These are phyloP conservation scores for Myathropa florea DNA, from an alignment of 2,888 invertebrate species.

Conservation along the genomic window DNA sequence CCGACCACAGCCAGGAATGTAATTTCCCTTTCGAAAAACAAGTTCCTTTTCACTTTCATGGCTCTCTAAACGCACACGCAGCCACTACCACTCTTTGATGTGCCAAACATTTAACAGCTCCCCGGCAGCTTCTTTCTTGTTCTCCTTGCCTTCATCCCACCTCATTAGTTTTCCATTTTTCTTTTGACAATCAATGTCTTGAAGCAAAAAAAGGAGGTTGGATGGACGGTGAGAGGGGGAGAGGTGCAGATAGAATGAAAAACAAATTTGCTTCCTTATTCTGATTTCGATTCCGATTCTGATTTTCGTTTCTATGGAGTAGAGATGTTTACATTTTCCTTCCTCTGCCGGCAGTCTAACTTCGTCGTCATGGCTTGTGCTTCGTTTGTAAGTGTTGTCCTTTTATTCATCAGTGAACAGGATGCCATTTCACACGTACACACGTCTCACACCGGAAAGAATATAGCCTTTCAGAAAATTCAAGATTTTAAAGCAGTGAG, in stretches of 20 bases:
- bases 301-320: background rate
- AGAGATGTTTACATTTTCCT: background rate
- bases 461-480: background rate
- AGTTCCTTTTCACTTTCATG: background rate
- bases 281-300: background rate
- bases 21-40: background rate
- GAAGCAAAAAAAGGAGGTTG: background rate
- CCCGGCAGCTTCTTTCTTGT: background rate
- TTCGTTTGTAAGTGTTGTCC: background rate
- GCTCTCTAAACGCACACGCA: conserved; percentile 4
- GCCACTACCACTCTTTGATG: background rate
- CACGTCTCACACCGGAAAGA: background rate
- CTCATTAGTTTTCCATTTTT: background rate
- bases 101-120: conserved; percentile 7
- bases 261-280: background rate
- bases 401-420: background rate
- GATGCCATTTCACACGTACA: background rate
- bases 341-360: background rate
- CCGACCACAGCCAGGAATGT: background rate
- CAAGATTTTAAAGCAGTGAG: background rate
- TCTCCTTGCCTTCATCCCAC: background rate
- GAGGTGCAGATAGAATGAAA: background rate
- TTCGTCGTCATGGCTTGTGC: background rate
- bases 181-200: background rate
- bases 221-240: background rate